These are phyloP conservation scores for Salminus brasiliensis DNA, from an alignment of 2,113 vertebrate genomes.

Conservation along the genomic window DNA sequence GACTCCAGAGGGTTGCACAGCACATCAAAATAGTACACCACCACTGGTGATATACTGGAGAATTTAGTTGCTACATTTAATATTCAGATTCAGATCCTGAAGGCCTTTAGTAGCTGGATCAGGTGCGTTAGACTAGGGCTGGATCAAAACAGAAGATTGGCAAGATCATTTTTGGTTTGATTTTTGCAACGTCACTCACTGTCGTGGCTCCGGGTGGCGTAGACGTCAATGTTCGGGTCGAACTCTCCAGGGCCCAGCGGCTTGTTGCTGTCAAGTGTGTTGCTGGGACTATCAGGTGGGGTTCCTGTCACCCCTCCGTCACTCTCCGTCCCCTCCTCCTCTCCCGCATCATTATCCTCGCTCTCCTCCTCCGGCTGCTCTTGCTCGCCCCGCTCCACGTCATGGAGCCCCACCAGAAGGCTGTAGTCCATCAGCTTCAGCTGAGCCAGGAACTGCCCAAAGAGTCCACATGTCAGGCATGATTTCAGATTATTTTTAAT, in stretches of 20 bases:
- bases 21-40: no score
- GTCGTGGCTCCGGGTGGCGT: slow-evolving; percentile 95
- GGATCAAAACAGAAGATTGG: no score
- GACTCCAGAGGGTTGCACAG: no score
- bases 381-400: slow-evolving; percentile 93
- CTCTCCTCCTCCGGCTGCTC: slow-evolving; percentile 95
- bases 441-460: slow-evolving; percentile 88
- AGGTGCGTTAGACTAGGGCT: no score
- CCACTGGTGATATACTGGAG: no score
- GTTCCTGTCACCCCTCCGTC: slow-evolving; percentile 83
- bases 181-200: slow-evolving; percentile 72
- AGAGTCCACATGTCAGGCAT: background rate
- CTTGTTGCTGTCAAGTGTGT: slow-evolving; percentile 90
- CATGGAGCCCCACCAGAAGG: slow-evolving; percentile 92
- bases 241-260: slow-evolving; percentile 93
- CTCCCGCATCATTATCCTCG: slow-evolving; percentile 70
- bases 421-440: slow-evolving; percentile 99
- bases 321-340: slow-evolving; percentile 91
- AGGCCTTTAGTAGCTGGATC: no score
- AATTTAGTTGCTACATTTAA: no score
- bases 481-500: background rate
- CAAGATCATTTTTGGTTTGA: no score
- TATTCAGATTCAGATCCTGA: no score
- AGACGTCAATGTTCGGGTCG: slow-evolving; percentile 93
- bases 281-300: slow-evolving; percentile 95